Conservation (phyloP, 2,888 invertebrate genomes). For the Aspidiotus destructor region DNA sequence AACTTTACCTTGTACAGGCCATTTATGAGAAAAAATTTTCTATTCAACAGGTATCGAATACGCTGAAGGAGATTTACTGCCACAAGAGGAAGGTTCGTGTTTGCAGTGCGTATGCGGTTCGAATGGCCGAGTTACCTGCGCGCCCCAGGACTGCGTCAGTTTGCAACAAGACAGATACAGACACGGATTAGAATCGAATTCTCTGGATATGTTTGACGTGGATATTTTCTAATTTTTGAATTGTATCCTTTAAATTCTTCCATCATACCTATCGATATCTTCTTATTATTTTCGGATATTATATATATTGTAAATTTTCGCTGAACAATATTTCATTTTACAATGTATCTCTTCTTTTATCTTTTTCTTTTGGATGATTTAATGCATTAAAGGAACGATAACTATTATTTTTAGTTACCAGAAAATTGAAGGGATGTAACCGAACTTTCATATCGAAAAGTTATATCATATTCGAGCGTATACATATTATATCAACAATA, state of each 20-base stretch:
- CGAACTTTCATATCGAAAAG: too few species aligned
- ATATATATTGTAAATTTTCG: neutral
- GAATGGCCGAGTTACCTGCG: slow-evolving; percentile 42
- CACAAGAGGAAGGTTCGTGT: slow-evolving; percentile 60
- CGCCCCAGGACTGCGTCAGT: slow-evolving; percentile 38
- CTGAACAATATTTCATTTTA: too few species aligned
- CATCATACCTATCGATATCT: slow-evolving; percentile 10
- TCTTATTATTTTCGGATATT: slow-evolving; percentile 21
- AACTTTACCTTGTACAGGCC: too few species aligned
- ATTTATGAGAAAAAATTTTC: neutral
- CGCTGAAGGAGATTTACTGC: slow-evolving; percentile 54
- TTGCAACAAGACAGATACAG: slow-evolving; percentile 37
- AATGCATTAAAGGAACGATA: too few species aligned
- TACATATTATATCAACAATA: too few species aligned
- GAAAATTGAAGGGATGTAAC: too few species aligned
- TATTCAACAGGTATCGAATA: slow-evolving; percentile 42
- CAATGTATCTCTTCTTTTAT: too few species aligned
- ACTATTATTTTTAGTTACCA: too few species aligned
- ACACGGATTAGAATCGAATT: slow-evolving; percentile 37
- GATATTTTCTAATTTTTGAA: slow-evolving; percentile 37
- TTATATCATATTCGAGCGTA: too few species aligned
- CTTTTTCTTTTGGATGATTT: too few species aligned
- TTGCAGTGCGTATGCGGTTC: slow-evolving; percentile 58
- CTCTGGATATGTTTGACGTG: slow-evolving; percentile 40
- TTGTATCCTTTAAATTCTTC: neutral